Conservation (phyloP, 2,888 invertebrate species). For the Pemphredon lugubris region DNA sequence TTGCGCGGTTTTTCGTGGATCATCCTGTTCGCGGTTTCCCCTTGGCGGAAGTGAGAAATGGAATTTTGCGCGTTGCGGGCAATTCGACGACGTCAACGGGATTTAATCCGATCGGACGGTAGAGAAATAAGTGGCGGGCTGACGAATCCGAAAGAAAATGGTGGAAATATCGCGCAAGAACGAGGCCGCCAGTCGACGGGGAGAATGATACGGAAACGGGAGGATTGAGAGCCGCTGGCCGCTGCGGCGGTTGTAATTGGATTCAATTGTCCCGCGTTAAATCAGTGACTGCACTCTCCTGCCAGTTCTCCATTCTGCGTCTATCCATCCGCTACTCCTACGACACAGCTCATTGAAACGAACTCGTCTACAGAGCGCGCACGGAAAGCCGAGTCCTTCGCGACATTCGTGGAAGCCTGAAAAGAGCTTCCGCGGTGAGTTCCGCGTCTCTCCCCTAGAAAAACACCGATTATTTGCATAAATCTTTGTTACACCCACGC, state of each 20-base stretch:
- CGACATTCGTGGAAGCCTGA: constrained; percentile 47
- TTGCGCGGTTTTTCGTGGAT: constrained; percentile 5
- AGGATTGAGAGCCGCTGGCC: constrained; percentile 73
- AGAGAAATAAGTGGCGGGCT: constrained; percentile 10
- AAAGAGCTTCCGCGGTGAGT: constrained; percentile 49
- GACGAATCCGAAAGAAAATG: too few species aligned
- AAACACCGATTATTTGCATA: constrained; percentile 52
- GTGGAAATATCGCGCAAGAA: too few species aligned
- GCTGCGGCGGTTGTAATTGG: constrained; percentile 79
- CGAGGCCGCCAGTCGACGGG: too few species aligned
- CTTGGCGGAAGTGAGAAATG: too few species aligned
- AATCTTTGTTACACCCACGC: constrained; percentile 40
- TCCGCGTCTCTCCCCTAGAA: constrained; percentile 33
- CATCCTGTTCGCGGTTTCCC: too few species aligned
- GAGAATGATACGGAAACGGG: constrained; percentile 44
- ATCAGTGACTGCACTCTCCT: constrained; percentile 78
- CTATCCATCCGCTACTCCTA: constrained; percentile 74
- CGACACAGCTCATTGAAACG: constrained; percentile 75
- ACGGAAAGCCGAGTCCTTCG: constrained; percentile 64
- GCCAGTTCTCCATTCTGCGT: constrained; percentile 70
- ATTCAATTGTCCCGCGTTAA: constrained; percentile 81
- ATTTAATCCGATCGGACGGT: too few species aligned
- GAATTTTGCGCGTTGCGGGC: too few species aligned
- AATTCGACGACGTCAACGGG: too few species aligned
- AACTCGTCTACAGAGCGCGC: constrained; percentile 60